Percentiles rank a stretch among this genome's conserved stretches.
Conservation (phyloP, 2,113 vertebrate genomes). For the Petromus typicus region DNA sequence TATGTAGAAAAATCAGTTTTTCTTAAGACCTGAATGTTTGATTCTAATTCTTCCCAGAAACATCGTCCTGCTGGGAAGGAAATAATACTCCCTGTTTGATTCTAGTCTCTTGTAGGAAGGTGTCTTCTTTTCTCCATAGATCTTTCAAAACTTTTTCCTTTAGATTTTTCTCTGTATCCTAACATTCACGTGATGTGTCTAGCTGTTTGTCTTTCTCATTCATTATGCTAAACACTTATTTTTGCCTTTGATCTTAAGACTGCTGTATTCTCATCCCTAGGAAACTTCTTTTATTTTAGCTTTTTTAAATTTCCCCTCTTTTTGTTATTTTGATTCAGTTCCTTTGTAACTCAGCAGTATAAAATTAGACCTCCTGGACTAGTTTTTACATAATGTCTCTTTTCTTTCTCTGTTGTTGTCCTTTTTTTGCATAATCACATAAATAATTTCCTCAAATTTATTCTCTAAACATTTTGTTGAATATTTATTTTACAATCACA, state of each 20-base stretch:
- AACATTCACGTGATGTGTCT: background rate
- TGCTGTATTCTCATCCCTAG: background rate
- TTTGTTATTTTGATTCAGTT: background rate
- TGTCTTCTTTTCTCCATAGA: background rate
- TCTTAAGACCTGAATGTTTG: background rate
- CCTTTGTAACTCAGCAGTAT: background rate
- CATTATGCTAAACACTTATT: background rate
- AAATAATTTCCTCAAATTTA: background rate
- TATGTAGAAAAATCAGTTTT: background rate
- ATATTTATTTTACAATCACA: constrained; percentile 28
- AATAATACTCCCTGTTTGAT: background rate
- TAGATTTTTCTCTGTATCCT: background rate
- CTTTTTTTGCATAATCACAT: background rate
- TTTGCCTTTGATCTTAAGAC: background rate
- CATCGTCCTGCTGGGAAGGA: background rate
- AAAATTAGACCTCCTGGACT: background rate
- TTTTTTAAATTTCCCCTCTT: background rate
- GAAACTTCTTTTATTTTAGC: background rate
- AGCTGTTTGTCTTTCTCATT: background rate
- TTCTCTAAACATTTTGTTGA: background rate
- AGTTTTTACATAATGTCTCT: background rate
- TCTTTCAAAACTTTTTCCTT: background rate
- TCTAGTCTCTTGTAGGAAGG: background rate
- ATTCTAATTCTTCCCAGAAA: background rate
- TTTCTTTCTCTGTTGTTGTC: background rate